These are phyloP conservation scores for Orthosia cruda DNA, from an alignment of 2,888 invertebrate species.

Conservation along the genomic window DNA sequence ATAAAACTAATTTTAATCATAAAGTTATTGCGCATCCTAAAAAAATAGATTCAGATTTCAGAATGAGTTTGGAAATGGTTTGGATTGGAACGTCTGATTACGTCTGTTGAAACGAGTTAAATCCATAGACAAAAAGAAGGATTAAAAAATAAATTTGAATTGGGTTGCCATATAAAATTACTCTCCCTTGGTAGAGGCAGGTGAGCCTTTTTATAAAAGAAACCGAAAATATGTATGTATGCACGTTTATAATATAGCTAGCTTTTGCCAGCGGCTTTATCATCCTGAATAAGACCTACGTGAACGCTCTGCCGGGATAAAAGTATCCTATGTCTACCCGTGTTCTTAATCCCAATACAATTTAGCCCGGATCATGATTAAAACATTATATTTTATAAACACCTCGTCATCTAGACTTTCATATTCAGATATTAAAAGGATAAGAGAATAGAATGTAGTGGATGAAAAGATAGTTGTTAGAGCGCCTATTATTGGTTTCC, in stretches of 20 bases:
- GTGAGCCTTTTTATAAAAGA: background rate
- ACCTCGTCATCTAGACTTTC: background rate
- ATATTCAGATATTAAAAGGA: background rate
- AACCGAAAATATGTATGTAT: background rate
- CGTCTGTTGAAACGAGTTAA: too few relatives aligned
- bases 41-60: too few relatives aligned
- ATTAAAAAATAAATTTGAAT: background rate
- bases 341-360: background rate
- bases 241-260: background rate
- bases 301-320: background rate
- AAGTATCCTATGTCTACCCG: background rate
- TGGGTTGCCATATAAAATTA: background rate
- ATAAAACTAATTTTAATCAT: too few relatives aligned
- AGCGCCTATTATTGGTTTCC: background rate
- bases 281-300: background rate
- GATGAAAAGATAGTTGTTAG: background rate
- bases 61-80: too few relatives aligned
- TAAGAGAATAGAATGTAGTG: background rate
- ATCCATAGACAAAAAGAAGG: too few relatives aligned
- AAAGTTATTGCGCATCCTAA: too few relatives aligned
- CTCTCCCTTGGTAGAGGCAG: background rate
- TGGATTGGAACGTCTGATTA: too few relatives aligned
- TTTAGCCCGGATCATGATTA: background rate
- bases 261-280: background rate
- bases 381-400: background rate